Evolutionary conservation across 2,113 vertebrate species (phyloP), one percentile per base, ranked within the genome.

Genomic region (Nesogale talazaci): DNA sequence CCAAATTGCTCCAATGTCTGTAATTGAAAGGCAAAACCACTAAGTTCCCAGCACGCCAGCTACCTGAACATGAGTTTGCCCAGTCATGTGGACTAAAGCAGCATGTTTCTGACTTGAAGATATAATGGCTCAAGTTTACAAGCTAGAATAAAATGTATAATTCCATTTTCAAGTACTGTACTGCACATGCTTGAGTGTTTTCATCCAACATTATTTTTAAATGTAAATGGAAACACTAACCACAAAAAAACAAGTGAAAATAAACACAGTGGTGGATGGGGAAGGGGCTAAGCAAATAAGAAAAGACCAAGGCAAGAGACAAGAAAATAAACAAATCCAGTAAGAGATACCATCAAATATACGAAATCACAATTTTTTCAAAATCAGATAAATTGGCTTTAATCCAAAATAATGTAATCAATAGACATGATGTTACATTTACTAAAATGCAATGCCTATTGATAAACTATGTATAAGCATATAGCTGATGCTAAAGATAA

Each of bases 101-200:
- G 34, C 12, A 6, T 3, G 23, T 87, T 75, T 34, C 76, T 52
- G 46, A 52, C 46, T 52, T 10, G 46, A 52, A 34, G n/a, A 86
- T 77, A 67, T 15, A 72, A 34, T 63, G 31, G 67, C 29, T 89
- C 31, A 42, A 67, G 67, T 84, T 59, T 83, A 11, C 61, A 29
- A 27, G 20, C 25, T 46, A 82, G n/a, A 38, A 85, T 16, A 86
- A 52, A 67, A 46, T 56, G 10, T 59, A 25, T 16, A 67, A 85
- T n/a, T 12, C 65, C 57, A 65, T 11, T 56, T 67, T 23, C 14
- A 52, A 52, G 9, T 52, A 12, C 6, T 52, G 46, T 38, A n/a
- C 88, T 83, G 42, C 34, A 94, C 88, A 81, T 81, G 34, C 81
- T 76, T 86, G 65, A 85, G 65, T 19, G 87, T 81, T 92, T 59